Evolutionary conservation across 2,113 vertebrate genomes (phyloP).

Genomic region (Saguinus midas): DNA sequence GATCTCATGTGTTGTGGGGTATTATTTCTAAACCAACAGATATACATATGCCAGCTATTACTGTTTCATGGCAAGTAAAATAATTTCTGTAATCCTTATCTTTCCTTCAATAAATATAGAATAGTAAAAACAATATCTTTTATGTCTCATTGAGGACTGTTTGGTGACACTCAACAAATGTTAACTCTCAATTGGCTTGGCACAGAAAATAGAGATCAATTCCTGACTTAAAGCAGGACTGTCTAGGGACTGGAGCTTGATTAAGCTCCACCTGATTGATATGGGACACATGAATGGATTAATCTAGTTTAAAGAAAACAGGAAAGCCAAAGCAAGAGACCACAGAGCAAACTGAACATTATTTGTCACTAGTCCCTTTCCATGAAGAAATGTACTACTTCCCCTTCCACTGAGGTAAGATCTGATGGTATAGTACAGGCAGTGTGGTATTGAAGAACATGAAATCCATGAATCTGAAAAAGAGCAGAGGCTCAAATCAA

Average conservation of each 20-base stretch:
- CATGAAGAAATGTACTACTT: background rate
- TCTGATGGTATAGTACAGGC: background rate
- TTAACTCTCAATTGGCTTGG: background rate
- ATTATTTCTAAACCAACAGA: background rate
- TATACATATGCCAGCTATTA: background rate
- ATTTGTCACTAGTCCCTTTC: background rate
- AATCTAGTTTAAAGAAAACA: background rate
- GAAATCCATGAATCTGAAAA: background rate
- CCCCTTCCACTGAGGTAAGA: background rate
- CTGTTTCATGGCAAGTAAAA: background rate
- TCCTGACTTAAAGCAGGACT: background rate
- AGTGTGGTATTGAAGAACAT: background rate
- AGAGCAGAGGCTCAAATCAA: background rate
- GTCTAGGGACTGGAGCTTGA: background rate
- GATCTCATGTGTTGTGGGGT: background rate
- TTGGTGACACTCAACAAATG: background rate
- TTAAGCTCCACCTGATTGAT: background rate
- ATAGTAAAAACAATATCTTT: background rate
- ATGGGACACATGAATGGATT: too few relatives aligned
- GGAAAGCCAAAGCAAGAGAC: background rate
- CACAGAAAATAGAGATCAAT: background rate
- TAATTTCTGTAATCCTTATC: background rate
- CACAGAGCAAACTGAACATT: background rate
- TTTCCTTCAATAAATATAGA: slow-evolving; percentile 32
- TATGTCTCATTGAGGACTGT: background rate